Evolutionary conservation across 1,140 invertebrate species (phyloP).

Genomic region (Chionoecetes opilio): DNA sequence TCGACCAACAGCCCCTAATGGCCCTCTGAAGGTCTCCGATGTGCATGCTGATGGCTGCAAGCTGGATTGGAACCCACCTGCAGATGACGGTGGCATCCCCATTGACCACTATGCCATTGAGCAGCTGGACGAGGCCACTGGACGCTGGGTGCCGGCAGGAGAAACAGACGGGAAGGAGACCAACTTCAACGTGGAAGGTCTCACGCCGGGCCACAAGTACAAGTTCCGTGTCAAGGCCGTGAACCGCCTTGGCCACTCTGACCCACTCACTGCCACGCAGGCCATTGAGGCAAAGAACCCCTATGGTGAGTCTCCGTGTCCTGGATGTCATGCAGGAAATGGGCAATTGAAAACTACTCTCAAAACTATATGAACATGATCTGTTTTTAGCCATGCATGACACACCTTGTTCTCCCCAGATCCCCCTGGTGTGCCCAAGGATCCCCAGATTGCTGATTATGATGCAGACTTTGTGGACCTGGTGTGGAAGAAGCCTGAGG

Average conservation of each 20-base stretch:
- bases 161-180: conserved; percentile 93
- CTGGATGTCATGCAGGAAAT: not conserved
- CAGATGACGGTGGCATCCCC: conserved; percentile 95
- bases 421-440: conserved; percentile 72
- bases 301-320: conserved; percentile 88
- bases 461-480: conserved; percentile 97
- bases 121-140: conserved; percentile 96
- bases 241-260: conserved; percentile 97
- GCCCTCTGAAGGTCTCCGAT: conserved; percentile 94
- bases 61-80: conserved; percentile 94
- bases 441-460: conserved; percentile 92
- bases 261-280: conserved; percentile 94
- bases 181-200: conserved; percentile 89
- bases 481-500: conserved; percentile 94
- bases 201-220: conserved; percentile 96
- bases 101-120: conserved; percentile 96
- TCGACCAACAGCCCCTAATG: conserved; percentile 94
- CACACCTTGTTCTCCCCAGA: conserved; percentile 51
- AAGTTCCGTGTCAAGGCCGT: conserved; percentile 97
- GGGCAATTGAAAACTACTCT: not conserved
- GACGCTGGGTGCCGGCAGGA: conserved; percentile 95
- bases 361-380: not conserved
- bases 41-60: conserved; percentile 93
- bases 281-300: conserved; percentile 99
- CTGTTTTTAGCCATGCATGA: not conserved